A percentile compares a stretch with the other conserved stretches of the same genome.
phyloP scores from a whole-genome alignment of 2,113 vertebrate species.

The Zingel zingel region DNA sequence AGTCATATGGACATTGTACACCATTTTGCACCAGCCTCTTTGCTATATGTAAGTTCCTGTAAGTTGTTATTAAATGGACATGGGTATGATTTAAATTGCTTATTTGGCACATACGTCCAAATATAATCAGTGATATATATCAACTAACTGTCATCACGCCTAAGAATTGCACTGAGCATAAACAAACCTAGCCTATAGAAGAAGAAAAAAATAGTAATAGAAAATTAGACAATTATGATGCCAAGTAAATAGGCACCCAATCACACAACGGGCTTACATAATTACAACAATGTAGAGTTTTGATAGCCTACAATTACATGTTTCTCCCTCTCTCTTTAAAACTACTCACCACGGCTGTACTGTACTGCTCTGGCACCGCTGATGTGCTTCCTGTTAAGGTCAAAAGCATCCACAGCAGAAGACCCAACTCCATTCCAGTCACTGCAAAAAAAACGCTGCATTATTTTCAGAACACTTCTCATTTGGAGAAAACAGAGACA shows the following conservation, averaged over 20 bases:
- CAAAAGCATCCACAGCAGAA: slow-evolving; percentile 53
- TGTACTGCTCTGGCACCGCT: slow-evolving; percentile 72
- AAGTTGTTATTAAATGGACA: neutral
- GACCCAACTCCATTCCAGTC: slow-evolving; percentile 58
- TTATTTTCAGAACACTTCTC: neutral
- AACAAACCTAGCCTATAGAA: neutral
- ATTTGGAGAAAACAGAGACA: slow-evolving; percentile 2
- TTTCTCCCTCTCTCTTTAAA: neutral
- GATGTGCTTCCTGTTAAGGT: slow-evolving; percentile 43
- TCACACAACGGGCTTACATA: neutral
- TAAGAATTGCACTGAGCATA: neutral
- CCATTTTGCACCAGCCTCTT: neutral
- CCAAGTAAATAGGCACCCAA: neutral
- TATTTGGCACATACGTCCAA: neutral
- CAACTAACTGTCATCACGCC: neutral
- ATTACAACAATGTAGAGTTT: neutral
- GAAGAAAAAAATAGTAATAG: neutral
- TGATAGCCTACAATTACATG: neutral
- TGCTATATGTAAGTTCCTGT: neutral
- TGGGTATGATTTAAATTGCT: neutral
- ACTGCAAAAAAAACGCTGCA: slow-evolving; percentile 19
- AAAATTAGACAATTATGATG: neutral
- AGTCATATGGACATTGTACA: neutral
- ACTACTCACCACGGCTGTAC: slow-evolving; percentile 80
- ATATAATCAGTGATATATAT: neutral